Evolutionary conservation across 2,797 vertebrate species (phyloP), one percentile per base, ranked within the genome.

Genomic region (Pempheris klunzingeri): DNA sequence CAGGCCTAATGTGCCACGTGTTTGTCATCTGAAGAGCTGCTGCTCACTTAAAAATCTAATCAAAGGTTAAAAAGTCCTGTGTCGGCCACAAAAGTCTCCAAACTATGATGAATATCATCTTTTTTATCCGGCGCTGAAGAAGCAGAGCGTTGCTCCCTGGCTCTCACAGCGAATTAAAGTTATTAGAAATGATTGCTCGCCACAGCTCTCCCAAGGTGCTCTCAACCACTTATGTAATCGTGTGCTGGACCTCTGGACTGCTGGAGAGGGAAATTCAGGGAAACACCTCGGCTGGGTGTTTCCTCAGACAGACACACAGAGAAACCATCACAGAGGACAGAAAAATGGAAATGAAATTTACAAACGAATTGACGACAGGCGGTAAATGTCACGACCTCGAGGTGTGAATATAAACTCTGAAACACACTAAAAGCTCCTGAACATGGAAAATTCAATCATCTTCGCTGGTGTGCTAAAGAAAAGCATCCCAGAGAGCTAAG

Each of bases 101-200:
- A n/a, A n/a, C n/a, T n/a, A n/a, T n/a, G n/a, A n/a, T n/a, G n/a
- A n/a, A n/a, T n/a, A n/a, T n/a, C n/a, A n/a, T n/a, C n/a, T n/a
- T n/a, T n/a, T n/a, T n/a, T n/a, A n/a, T n/a, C n/a, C n/a, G n/a
- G n/a, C n/a, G n/a, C n/a, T n/a, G n/a, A n/a, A n/a, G n/a, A n/a
- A n/a, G n/a, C n/a, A n/a, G n/a, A n/a, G n/a, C n/a, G n/a, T n/a
- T n/a, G n/a, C n/a, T n/a, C n/a, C n/a, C 53, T 18, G 52, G 24
- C 52, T 60, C 53, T 73, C 61, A 41, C 43, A 71, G 52, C 62
- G 55, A 53, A 58, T 86, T 82, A 76, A 74, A 79, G 69, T 64
- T 65, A 77, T 81, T 85, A 73, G 61, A 79, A 75, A 84, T 60
- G 36, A 89, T 81, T 74, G 53, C 53, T 73, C 57, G 44, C 55